Evolutionary conservation across 2,888 invertebrate genomes (phyloP), one percentile per base, ranked within the genome.

Genomic region (Ypsolopha scabrella): DNA sequence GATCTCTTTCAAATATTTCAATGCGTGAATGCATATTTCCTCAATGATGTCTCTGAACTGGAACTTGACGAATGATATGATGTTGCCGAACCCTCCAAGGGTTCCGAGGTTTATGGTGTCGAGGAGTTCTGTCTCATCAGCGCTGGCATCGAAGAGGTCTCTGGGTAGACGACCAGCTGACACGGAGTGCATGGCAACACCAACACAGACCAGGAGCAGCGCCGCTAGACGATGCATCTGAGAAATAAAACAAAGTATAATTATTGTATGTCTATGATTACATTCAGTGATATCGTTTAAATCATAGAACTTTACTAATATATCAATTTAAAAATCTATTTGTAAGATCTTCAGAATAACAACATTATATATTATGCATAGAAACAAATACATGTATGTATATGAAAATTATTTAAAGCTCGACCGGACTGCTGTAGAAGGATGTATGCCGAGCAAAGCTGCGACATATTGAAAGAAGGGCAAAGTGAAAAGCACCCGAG

Each of bases 1-100:
- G 10, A 67, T 60, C 4, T 52, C 53, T 51, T 59, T 62, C 0
- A 70, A 6, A 37, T 66, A 66, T 41, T 60, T 36, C 43, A 65
- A 55, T 1, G 55, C 59, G 53, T 75, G 62, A 6, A 61, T 44
- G 3, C 62, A 45, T 1, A 74, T 54, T 9, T 76, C 73, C 53
- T 63, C 54, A 6, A 79, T 57, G 10, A 74, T 66, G 35, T 62
- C 61, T 57, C 55, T 65, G 45, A 80, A 58, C 52, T 75, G 75
- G 1, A 61, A 52, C 55, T 74, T 74, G 7, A 79, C 55, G 6
- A 60, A 58, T 2, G 53, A 46, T 1, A 75, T 52, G 2, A 76
- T 50, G 1, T 68, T 57, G 7, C 57, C 55, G 0, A 71, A 44
- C 49, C 68, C 66, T 45, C 66, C 58, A 7, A 60, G 52, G 14